Percentiles rank a stretch among this genome's conserved stretches.
These are phyloP conservation scores for Chymomyza costata DNA, from an alignment of 1,140 invertebrate species.

Conservation along the genomic window DNA sequence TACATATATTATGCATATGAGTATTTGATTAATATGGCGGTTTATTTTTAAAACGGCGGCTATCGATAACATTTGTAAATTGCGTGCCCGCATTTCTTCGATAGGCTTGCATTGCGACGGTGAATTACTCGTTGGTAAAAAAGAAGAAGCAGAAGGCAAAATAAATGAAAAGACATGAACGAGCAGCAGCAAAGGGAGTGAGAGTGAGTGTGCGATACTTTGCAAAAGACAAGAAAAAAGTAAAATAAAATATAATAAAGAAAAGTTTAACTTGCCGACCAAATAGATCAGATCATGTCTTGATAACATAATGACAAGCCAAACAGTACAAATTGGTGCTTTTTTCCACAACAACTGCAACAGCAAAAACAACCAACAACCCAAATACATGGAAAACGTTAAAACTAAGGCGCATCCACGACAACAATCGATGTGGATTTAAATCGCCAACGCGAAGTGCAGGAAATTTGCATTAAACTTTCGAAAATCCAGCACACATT, in stretches of 20 bases:
- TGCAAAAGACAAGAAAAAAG: slow-evolving; percentile 31
- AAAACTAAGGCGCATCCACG: slow-evolving; percentile 5
- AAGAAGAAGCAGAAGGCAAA: slow-evolving; percentile 36
- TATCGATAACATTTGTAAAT: slow-evolving; percentile 3
- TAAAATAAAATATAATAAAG: slow-evolving; percentile 35
- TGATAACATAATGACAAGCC: slow-evolving; percentile 33
- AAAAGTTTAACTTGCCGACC: slow-evolving; percentile 36
- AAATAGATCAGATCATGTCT: slow-evolving; percentile 17
- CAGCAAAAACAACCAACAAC: too few species aligned
- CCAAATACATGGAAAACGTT: slow-evolving; percentile 24
- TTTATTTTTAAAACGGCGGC: slow-evolving; percentile 12
- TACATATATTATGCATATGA: too few species aligned
- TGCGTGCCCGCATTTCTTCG: slow-evolving; percentile 5
- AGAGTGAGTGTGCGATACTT: slow-evolving; percentile 41
- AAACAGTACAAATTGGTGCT: slow-evolving; percentile 11
- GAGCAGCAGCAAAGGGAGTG: slow-evolving; percentile 40
- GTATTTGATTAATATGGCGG: not conserved
- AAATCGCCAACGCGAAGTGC: slow-evolving; percentile 18
- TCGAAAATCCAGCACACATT: slow-evolving; percentile 4
- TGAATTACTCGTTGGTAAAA: slow-evolving; percentile 6
- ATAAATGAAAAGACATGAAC: slow-evolving; percentile 35
- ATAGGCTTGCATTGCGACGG: slow-evolving; percentile 28
- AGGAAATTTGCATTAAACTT: slow-evolving; percentile 17
- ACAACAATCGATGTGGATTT: slow-evolving; percentile 23
- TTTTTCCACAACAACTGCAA: too few species aligned